Base-by-base conservation (phyloP, 2,113 vertebrate species). In the Labeo rohita region DNA sequence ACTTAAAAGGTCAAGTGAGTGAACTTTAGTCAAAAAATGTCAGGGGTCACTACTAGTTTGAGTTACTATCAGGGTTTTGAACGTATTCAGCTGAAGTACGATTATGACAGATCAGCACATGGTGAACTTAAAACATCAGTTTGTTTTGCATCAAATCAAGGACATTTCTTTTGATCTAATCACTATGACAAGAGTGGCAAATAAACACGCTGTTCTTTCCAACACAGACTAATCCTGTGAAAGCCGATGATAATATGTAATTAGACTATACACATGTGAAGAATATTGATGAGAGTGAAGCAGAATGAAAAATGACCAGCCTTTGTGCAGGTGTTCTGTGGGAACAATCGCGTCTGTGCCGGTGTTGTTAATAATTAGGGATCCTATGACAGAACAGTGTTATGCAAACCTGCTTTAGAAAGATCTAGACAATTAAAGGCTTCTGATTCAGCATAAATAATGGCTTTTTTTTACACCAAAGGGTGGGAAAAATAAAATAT, bases 1-100 rank as follows among this genome's bases (percentile, higher is more conserved):
- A 73, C 68, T 59, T 52, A 18, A 73, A 23, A 73, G 50, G 36
- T 59, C 82, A 73, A 39, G 8, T 84, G 54, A 15, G 50, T 47
- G 68, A 84, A n/a, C 82, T 73, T 73, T 84, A 73, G 82, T 84
- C 49, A 73, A 74, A 84, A 84, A 84, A 84, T 84, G 82, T 43
- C 50, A 72, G 68, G 80, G 63, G 52, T 59, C 34, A 59, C 10
- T 83, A 52, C 28, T 54, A n/a, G 47, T 43, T 45, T 23, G 36
- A 80, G 59, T 39, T 36, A 70, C 65, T 39, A 83, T 83, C 49
- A 34, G 23, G 15, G 7, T 28, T 83, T 15, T 52, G 45, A 65
- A 28, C 78, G 18, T 82, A 12, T 49, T 80, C 56, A 28, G n/a
- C n/a, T 70, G 43, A 52, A 45, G 45, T 68, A 82, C 39, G 34